Percentiles rank a stretch among this genome's conserved stretches.
These are phyloP conservation scores for Chelonus formosanus DNA, from an alignment of 2,888 invertebrate species.

Conservation along the genomic window DNA sequence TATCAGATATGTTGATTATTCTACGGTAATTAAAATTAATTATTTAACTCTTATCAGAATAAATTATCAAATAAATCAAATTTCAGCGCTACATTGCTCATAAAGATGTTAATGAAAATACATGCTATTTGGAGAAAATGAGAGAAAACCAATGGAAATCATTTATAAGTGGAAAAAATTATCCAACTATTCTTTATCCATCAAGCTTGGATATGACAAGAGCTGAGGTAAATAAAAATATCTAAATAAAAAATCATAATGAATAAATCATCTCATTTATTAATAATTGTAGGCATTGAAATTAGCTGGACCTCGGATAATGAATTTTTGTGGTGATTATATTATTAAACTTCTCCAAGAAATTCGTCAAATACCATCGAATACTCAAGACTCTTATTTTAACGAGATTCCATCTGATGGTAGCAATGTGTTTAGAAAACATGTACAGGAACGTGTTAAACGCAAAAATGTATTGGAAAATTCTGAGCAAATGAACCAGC, in stretches of 20 bases:
- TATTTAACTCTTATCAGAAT: background rate
- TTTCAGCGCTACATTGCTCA: slow-evolving; percentile 20
- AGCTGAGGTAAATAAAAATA: slow-evolving; percentile 57
- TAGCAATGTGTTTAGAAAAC: slow-evolving; percentile 46
- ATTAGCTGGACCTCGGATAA: slow-evolving; percentile 65
- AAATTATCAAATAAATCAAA: background rate
- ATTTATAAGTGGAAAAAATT: slow-evolving; percentile 31
- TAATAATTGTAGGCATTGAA: slow-evolving; percentile 59
- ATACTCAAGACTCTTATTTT: slow-evolving; percentile 45
- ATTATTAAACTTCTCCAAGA: slow-evolving; percentile 63
- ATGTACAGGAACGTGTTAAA: slow-evolving; percentile 46
- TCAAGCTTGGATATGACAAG: slow-evolving; percentile 60
- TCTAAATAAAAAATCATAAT: too few species aligned
- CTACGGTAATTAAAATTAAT: slow-evolving; percentile 49
- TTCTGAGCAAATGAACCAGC: slow-evolving; percentile 40
- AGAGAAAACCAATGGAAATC: slow-evolving; percentile 40
- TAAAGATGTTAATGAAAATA: slow-evolving; percentile 50
- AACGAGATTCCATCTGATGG: slow-evolving; percentile 58
- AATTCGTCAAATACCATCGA: slow-evolving; percentile 39
- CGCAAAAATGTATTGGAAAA: slow-evolving; percentile 47
- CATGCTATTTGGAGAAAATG: slow-evolving; percentile 65
- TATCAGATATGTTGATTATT: slow-evolving; percentile 51
- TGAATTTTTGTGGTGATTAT: slow-evolving; percentile 66
- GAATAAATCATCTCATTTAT: too few species aligned
- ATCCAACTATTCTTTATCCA: slow-evolving; percentile 51